Conservation (phyloP, 2,797 vertebrate species). For the Leptoclinus maculatus region DNA sequence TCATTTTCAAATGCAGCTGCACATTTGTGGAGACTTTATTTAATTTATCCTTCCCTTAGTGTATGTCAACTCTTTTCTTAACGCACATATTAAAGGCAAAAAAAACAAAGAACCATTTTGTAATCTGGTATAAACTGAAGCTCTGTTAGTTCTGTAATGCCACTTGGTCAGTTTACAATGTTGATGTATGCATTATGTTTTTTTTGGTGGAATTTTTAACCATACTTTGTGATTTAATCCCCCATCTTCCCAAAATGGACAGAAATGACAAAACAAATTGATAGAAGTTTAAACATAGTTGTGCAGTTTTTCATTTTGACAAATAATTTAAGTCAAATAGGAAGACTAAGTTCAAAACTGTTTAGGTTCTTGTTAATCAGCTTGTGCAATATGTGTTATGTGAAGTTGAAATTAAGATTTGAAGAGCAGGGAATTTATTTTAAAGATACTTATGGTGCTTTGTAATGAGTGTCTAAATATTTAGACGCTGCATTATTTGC, state of each 20-base stretch:
- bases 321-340: not conserved
- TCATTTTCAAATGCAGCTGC: slow-evolving; percentile 26
- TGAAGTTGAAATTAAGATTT: not conserved
- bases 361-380: not conserved
- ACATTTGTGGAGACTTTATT: slow-evolving; percentile 6
- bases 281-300: not conserved
- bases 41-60: not conserved
- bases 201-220: not conserved
- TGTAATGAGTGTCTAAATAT: not conserved
- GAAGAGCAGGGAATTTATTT: not conserved
- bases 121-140: slow-evolving; percentile 11
- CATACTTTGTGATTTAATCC: not conserved
- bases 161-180: not conserved
- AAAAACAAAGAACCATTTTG: not conserved
- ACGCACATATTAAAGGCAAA: slow-evolving; percentile 27
- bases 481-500: not conserved
- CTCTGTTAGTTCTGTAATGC: not conserved
- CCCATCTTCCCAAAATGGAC: not conserved
- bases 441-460: not conserved
- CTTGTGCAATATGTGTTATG: not conserved
- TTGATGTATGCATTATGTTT: not conserved
- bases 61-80: not conserved
- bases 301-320: not conserved
- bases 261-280: not conserved
- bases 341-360: not conserved